A percentile compares a stretch with the other conserved stretches of the same genome.
phyloP scores from a whole-genome alignment of 2,797 vertebrate genomes.

The Bradypodion pumilum region DNA sequence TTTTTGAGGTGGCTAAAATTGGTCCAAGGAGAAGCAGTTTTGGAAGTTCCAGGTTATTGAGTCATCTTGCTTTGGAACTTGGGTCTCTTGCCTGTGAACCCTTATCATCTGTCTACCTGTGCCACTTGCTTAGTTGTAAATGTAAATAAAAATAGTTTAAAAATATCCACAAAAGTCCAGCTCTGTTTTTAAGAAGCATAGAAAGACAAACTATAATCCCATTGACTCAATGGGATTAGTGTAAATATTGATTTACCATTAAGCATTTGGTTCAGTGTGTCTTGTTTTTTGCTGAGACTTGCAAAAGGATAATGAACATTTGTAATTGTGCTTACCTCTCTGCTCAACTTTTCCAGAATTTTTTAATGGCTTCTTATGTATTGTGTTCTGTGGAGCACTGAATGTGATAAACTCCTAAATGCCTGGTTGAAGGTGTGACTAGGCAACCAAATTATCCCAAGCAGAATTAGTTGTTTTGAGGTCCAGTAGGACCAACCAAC shows the following conservation, averaged over 20 bases:
- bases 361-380: slow-evolving; percentile 13
- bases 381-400: not conserved
- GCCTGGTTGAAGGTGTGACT: no score
- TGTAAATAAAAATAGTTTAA: not conserved
- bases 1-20: not conserved
- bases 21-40: not conserved
- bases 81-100: not conserved
- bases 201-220: not conserved
- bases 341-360: not conserved
- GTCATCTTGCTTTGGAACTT: not conserved
- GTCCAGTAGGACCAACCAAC: no score
- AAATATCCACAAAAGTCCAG: not conserved
- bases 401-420: not conserved
- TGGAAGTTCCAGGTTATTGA: not conserved
- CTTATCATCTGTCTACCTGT: not conserved
- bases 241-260: no score
- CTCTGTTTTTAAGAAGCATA: not conserved
- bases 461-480: no score
- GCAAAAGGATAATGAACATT: not conserved
- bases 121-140: not conserved
- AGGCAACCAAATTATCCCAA: no score
- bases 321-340: slow-evolving; percentile 15
- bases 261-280: no score
- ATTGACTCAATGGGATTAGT: no score
- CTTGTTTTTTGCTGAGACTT: no score